Percentiles rank a stretch among this genome's conserved stretches.
Conservation (phyloP, 1,140 invertebrate species). For the Euschistus heros region DNA sequence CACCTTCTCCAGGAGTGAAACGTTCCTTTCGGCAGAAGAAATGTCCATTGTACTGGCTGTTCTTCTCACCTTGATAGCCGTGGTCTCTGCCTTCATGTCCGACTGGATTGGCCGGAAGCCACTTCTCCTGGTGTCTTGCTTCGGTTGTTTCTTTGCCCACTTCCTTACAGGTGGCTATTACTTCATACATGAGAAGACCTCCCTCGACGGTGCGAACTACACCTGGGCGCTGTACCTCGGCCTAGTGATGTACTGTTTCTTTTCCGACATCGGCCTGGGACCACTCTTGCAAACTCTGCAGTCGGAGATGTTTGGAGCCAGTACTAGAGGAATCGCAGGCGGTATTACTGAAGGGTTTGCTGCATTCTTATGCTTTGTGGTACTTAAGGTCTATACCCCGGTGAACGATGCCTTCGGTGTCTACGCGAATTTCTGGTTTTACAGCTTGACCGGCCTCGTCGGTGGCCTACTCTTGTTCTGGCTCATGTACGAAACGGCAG, state of each 20-base stretch:
- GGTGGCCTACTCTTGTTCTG: constrained; percentile 18
- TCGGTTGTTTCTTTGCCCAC: constrained; percentile 8
- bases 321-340: constrained; percentile 38
- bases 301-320: constrained; percentile 39
- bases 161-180: constrained; percentile 3
- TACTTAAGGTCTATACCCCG: constrained; percentile 22
- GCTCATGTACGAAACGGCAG: constrained; percentile 19
- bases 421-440: constrained; percentile 22
- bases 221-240: constrained; percentile 34
- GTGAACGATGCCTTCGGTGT: constrained; percentile 19
- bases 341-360: constrained; percentile 34
- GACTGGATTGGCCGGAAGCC: constrained; percentile 12
- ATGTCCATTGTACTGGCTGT: neutral
- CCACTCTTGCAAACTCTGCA: constrained; percentile 37
- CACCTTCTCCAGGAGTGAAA: constrained; percentile 4
- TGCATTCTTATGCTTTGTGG: constrained; percentile 29
- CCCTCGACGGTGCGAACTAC: neutral
- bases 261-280: constrained; percentile 37
- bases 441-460: constrained; percentile 16
- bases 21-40: neutral
- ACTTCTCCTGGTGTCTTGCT: constrained; percentile 10
- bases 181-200: constrained; percentile 8
- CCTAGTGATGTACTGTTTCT: constrained; percentile 35
- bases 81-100: neutral
- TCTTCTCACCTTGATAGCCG: neutral